Evolutionary conservation across 2,797 vertebrate genomes (phyloP), one percentile per base, ranked within the genome.

Genomic region (Botia kubotai): DNA sequence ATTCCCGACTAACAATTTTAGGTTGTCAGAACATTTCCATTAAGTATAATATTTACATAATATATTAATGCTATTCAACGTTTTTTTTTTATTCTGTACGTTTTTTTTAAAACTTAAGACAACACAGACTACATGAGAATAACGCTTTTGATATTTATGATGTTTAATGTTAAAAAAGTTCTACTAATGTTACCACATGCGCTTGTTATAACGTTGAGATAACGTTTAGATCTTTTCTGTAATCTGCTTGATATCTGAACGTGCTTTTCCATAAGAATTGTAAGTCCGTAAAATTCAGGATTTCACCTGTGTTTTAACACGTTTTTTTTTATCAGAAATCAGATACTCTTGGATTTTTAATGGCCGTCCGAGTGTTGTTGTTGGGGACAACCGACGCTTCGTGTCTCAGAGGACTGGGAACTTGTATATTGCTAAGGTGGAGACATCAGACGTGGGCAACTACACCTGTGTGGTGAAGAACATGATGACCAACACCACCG

Each of bases 281-380:
- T 48, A 50, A 12, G 52, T n/a, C 12, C 16, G 13, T 39, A 52
- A 4, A n/a, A 23, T 36, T 75, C 19, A n/a, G 13, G 52, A n/a
- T 69, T 19, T 74, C 26, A n/a, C 55, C 16, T 66, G 10, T 43
- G 4, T 46, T 46, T 60, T 23, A 12, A 33, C 3, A 21, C 26
- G 6, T 58, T 57, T 81, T 21, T 67, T 70, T 21, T 67, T 68
- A 89, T 4, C 90, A 99, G 97, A 97, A 86, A 94, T 98, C 63
- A 96, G 92, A 90, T 98, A 97, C 29, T 96, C 95, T 0, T 98
- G 97, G 97, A 93, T 96, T 89, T 97, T 97, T 91, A 97, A 98
- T 0, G 96, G 96, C 68, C 94, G 94, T 69, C 94, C 92, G 0
- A 91, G 90, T 55, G 93, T 95, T 21, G 93, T 96, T 23, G 94